Percentiles rank a stretch among this genome's conserved stretches.
Conservation (phyloP, 2,888 invertebrate species). For the Leucoma salicis region DNA sequence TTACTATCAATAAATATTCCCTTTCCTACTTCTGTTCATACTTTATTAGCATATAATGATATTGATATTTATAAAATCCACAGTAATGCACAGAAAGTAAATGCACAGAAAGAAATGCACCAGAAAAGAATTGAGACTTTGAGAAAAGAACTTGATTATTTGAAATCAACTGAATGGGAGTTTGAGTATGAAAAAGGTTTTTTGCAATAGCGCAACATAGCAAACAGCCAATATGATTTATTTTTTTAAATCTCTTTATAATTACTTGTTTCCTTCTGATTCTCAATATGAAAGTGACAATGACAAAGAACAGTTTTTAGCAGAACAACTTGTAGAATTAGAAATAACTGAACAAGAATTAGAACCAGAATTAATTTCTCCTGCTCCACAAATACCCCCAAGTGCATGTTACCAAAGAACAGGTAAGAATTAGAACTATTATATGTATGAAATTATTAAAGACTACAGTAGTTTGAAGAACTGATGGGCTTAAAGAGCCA, state of each 20-base stretch:
- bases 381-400: slow-evolving; percentile 35
- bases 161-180: slow-evolving; percentile 92
- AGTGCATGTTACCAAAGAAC: slow-evolving; percentile 63
- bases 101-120: slow-evolving; percentile 85
- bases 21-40: slow-evolving; percentile 69
- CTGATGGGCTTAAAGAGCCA: no score
- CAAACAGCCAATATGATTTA: slow-evolving; percentile 64
- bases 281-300: slow-evolving; percentile 45
- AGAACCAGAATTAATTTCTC: slow-evolving; percentile 20
- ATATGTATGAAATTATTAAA: no score
- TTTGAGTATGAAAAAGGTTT: slow-evolving; percentile 88
- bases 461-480: no score
- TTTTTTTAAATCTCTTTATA: slow-evolving; percentile 60
- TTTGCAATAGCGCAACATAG: slow-evolving; percentile 68
- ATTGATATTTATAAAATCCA: slow-evolving; percentile 78
- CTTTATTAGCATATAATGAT: slow-evolving; percentile 77
- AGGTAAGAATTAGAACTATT: slow-evolving; percentile 51
- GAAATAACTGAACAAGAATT: slow-evolving; percentile 43
- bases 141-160: slow-evolving; percentile 88
- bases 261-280: slow-evolving; percentile 51
- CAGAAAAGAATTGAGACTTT: slow-evolving; percentile 86
- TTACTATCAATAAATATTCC: no score
- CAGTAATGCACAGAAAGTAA: slow-evolving; percentile 79
- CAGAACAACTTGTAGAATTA: slow-evolving; percentile 63
- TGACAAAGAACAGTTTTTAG: slow-evolving; percentile 59